phyloP scores from a whole-genome alignment of 1,140 invertebrate genomes.

The Archegozetes longisetosus region DNA sequence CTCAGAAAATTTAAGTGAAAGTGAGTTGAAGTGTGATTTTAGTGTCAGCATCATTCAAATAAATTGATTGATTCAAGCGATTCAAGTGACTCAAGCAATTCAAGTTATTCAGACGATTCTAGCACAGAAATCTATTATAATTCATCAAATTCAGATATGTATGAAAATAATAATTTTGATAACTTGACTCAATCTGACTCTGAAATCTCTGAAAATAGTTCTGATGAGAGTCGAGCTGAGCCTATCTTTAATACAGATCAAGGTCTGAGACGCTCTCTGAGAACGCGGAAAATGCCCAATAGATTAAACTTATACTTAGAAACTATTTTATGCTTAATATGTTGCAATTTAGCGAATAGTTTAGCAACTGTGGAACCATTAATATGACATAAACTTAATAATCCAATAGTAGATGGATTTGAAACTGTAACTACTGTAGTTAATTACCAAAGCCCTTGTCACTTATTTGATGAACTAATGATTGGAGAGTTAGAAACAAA shows the following conservation, averaged over 20 bases:
- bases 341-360: neutral
- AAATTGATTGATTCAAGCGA: neutral
- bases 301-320: neutral
- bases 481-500: too few relatives aligned
- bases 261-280: neutral
- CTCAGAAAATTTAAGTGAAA: too few relatives aligned
- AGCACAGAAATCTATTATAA: neutral
- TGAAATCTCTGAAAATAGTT: neutral
- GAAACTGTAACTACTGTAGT: neutral
- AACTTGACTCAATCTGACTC: neutral
- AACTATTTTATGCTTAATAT: neutral
- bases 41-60: too few relatives aligned
- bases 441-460: neutral
- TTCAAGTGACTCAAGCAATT: neutral
- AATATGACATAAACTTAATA: neutral
- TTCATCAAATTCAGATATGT: neutral
- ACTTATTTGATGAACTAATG: neutral
- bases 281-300: neutral
- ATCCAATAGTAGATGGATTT: neutral
- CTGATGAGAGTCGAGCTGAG: neutral
- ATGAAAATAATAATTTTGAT: neutral
- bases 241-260: neutral
- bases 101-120: neutral
- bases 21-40: too few relatives aligned
- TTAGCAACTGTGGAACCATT: neutral